Evolutionary conservation across 2,797 vertebrate genomes (phyloP).

Genomic region (Hoplostethus mediterraneus): DNA sequence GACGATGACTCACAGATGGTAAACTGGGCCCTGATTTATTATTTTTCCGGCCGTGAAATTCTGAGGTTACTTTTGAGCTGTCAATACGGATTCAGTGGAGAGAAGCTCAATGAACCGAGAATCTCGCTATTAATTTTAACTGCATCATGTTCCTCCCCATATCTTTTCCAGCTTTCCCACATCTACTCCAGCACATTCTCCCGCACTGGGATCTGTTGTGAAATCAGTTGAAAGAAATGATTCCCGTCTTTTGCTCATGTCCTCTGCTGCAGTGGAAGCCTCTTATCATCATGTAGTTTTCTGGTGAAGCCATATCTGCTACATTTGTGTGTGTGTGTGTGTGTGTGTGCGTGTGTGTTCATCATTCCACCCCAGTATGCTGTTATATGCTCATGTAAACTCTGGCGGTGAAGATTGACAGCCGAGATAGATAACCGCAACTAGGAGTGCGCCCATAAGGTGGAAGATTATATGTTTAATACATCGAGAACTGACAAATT

Average conservation of each 20-base stretch:
- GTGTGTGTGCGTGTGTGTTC: conserved; percentile 9
- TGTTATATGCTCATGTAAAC: conserved; percentile 44
- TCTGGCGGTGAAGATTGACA: conserved; percentile 69
- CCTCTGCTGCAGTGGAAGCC: conserved; percentile 48
- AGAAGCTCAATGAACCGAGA: conserved; percentile 39
- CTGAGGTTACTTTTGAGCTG: conserved; percentile 32
- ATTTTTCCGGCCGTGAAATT: conserved; percentile 26
- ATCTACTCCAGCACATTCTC: conserved; percentile 37
- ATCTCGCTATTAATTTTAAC: conserved; percentile 58
- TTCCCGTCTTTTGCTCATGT: conserved; percentile 32
- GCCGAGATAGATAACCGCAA: conserved; percentile 61
- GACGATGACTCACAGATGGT: background rate
- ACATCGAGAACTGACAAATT: conserved; percentile 67
- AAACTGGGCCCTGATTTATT: background rate
- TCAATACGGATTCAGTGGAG: conserved; percentile 35
- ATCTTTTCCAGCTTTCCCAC: conserved; percentile 47
- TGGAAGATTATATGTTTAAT: conserved; percentile 70
- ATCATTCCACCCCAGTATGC: conserved; percentile 19
- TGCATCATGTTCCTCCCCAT: conserved; percentile 51
- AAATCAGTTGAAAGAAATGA: conserved; percentile 65
- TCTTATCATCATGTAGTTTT: conserved; percentile 62
- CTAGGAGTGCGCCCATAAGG: conserved; percentile 53
- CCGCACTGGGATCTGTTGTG: conserved; percentile 57
- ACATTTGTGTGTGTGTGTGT: conserved; percentile 23
- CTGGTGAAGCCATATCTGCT: conserved; percentile 49